Base-by-base conservation (phyloP, 2,797 vertebrate genomes). In the Dicrostonyx torquatus region DNA sequence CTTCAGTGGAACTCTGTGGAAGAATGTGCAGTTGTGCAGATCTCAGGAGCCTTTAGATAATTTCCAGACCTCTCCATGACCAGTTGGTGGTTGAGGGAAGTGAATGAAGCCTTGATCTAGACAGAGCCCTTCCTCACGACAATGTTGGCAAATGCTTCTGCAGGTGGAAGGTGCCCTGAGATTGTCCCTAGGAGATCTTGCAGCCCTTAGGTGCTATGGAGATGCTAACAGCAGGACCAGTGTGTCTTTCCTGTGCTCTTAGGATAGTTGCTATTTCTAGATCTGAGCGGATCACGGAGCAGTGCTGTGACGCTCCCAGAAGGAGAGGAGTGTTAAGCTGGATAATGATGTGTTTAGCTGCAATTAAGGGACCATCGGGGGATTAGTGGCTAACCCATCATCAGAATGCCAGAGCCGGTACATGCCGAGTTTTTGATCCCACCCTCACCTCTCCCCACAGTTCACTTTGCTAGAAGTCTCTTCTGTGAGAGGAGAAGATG, bases 401-500 rank as follows among this genome's bases (percentile, higher is more conserved):
- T 95, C 58, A 87, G 77, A 64, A 66, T 58, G 55, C n/a, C 43
- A 66, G 60, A 73, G 78, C 80, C 88, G 17, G 55, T 53, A 68
- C 87, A 60, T 75, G 87, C 53, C 0, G 58, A 53, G 40, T 6
- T 91, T 95, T 90, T 94, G 1, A 94, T 89, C 87, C 93, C 48
- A 53, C 64, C 55, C 80, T 53, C 8, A 7, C 62, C 40, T 45
- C 20, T 20, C 55, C 22, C 20, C 55, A 58, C 20, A 58, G 4
- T 91, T 96, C 73, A 60, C 22, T 90, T 86, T 94, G 55, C 84
- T 87, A 68, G 89, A 94, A 94, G 53, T 90, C 50, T 89, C 85
- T 83, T 96, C 93, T 93, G 89, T 90, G 62, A 84, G 34, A 62
- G 53, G 77, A 84, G 87, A 96, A 97, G 91, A 78, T 87, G 87